These are phyloP conservation scores for Charadrius vociferus DNA, from an alignment of 2,113 vertebrate genomes.

Conservation along the genomic window DNA sequence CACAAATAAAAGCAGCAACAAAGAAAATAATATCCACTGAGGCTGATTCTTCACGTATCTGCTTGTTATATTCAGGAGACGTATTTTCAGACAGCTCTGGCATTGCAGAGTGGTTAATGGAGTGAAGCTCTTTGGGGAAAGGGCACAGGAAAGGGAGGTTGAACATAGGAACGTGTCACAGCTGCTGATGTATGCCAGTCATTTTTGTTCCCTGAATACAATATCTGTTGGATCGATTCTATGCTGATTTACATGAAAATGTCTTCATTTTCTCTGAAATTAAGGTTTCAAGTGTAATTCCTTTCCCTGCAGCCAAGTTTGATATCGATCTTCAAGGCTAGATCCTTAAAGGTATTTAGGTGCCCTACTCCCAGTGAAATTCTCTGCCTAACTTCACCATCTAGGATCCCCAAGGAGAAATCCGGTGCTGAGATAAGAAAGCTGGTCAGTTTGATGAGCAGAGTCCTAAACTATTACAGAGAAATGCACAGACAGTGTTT, in stretches of 20 bases:
- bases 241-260: constrained; percentile 57
- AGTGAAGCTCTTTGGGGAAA: constrained; percentile 19
- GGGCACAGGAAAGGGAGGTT: neutral
- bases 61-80: constrained; percentile 18
- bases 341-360: neutral
- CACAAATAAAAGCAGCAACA: constrained; percentile 32
- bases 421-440: neutral
- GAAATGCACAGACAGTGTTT: neutral
- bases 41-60: neutral
- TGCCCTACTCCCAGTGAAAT: neutral
- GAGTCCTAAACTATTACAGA: neutral
- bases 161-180: neutral
- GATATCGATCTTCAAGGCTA: neutral
- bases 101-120: constrained; percentile 9
- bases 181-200: constrained; percentile 34
- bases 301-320: neutral
- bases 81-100: constrained; percentile 46
- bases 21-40: neutral
- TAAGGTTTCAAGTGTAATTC: neutral
- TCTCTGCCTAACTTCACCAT: neutral
- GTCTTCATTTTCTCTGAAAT: constrained; percentile 38
- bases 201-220: neutral
- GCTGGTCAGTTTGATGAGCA: neutral
- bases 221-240: constrained; percentile 31
- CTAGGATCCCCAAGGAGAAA: neutral